These are phyloP conservation scores for Ametastegia equiseti DNA, from an alignment of 2,888 invertebrate genomes.

Conservation along the genomic window DNA sequence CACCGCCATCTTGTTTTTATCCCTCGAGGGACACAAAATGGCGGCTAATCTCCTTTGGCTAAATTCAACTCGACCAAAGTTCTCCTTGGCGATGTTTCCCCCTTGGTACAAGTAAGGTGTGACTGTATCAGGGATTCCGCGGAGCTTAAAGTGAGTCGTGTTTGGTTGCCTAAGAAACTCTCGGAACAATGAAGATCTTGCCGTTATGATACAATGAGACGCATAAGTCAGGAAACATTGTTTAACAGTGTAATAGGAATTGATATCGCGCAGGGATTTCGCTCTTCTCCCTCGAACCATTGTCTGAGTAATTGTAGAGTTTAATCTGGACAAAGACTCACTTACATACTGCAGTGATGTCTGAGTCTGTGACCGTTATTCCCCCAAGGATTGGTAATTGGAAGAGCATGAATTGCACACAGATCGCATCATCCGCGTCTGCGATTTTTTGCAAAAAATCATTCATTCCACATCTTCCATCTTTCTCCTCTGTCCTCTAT, in stretches of 20 bases:
- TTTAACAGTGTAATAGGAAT: constrained; percentile 49
- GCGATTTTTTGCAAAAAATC: background rate
- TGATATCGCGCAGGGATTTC: constrained; percentile 45
- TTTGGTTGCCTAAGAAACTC: constrained; percentile 22
- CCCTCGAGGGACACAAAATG: constrained; percentile 53
- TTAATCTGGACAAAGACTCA: constrained; percentile 39
- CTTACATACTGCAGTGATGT: constrained; percentile 11
- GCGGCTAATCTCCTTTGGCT: constrained; percentile 52
- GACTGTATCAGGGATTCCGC: background rate
- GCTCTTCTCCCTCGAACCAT: background rate
- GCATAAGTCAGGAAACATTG: constrained; percentile 49
- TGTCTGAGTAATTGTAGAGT: constrained; percentile 45
- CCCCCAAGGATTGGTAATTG: constrained; percentile 21
- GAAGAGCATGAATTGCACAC: constrained; percentile 64
- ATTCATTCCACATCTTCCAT: background rate
- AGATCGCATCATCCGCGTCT: background rate
- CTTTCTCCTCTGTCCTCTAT: background rate
- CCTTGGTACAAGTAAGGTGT: background rate
- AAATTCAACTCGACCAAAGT: constrained; percentile 50
- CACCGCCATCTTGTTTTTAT: constrained; percentile 67
- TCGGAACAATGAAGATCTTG: constrained; percentile 44
- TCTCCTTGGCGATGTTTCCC: background rate
- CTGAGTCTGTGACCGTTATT: constrained; percentile 33
- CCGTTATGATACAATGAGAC: constrained; percentile 48
- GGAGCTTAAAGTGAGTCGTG: constrained; percentile 22